phyloP scores from a whole-genome alignment of 2,888 invertebrate species.

The Cantharis rufa region DNA sequence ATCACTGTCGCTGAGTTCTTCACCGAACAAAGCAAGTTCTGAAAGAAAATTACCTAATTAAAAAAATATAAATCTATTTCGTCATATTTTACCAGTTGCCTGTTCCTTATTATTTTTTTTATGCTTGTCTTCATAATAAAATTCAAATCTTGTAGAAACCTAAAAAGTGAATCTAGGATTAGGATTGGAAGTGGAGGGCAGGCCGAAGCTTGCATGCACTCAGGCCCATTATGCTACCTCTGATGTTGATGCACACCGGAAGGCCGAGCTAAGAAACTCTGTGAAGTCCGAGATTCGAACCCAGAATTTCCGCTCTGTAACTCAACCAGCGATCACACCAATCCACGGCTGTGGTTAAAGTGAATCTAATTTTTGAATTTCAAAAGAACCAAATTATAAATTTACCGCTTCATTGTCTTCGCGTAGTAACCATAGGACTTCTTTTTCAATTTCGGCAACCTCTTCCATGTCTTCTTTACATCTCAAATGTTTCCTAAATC shows the following conservation, averaged over 20 bases:
- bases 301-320: no score
- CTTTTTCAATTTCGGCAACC: slow-evolving; percentile 70
- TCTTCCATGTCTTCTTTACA: slow-evolving; percentile 69
- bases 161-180: slow-evolving; percentile 12
- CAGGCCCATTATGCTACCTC: no score
- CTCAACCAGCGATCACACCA: no score
- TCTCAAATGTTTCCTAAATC: slow-evolving; percentile 66
- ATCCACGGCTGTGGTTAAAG: no score
- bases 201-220: no score
- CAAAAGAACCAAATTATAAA: slow-evolving; percentile 38
- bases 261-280: no score
- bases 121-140: slow-evolving; percentile 22
- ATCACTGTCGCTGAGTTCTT: slow-evolving; percentile 30
- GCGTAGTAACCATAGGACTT: slow-evolving; percentile 64
- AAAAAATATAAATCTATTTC: background rate
- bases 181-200: no score
- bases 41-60: background rate
- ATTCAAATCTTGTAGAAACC: slow-evolving; percentile 36
- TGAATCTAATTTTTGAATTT: background rate
- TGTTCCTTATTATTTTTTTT: background rate
- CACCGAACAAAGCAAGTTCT: slow-evolving; percentile 32
- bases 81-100: slow-evolving; percentile 9
- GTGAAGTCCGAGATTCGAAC: no score
- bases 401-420: slow-evolving; percentile 67
- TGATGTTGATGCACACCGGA: no score